Base-by-base conservation (phyloP, 2,113 vertebrate species). In the Clarias magur region DNA sequence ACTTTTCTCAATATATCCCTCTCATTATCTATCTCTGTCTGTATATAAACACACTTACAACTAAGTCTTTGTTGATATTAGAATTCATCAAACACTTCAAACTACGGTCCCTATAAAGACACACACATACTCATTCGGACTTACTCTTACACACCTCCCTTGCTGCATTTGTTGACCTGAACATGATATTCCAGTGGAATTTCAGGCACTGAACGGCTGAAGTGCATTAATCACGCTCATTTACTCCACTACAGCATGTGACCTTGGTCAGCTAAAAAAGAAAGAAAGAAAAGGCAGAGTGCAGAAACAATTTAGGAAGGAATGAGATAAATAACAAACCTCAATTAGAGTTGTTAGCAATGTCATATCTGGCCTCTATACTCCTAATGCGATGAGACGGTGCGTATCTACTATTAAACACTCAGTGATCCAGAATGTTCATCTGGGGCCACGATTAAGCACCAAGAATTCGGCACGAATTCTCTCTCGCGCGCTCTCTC, bases 401-500 rank as follows among this genome's bases (percentile, higher is more conserved):
- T 88, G 68, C 88, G 84, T 86, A 87, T 89, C 70, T 80, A 68
- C 75, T 83, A 67, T 75, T 88, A 88, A 89, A 82, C 86, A 85
- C 76, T 88, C 80, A 2, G 83, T 86, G 88, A 91, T 89, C 91
- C 90, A 62, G 25, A 15, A 68, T 89, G 4, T 84, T 79, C 91
- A 88, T 92, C 90, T 88, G 82, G 48, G 23, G 85, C 84, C 88
- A 80, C 89, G 87, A 91, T 91, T 86, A 91, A 90, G 90, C 86
- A 84, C 90, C 86, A 93, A 88, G 72, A 90, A 91, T 80, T 90
- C 86, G 72, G 72, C 85, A 89, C 85, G 68, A 89, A 86, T 88
- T 90, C 87, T 19, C 30, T 87, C 63, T 89, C n/a, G 89, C 87
- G 16, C 27, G 87, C 63, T 34, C 23, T 85, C 90, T 89, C n/a